These are phyloP conservation scores for Eumeta japonica DNA, from an alignment of 1,140 invertebrate genomes.

Conservation along the genomic window DNA sequence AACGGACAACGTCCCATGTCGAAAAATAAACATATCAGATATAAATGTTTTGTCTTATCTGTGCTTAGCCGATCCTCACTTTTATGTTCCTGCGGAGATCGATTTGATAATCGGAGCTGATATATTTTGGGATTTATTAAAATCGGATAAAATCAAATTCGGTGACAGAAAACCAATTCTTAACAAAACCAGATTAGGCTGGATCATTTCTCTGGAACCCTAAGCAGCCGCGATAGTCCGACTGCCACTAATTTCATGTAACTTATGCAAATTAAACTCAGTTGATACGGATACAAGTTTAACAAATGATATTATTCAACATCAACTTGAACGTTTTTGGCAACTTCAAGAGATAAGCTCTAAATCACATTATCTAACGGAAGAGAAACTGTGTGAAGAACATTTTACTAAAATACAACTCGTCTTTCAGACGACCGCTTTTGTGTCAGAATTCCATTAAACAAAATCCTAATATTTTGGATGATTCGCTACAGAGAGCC, in stretches of 20 bases:
- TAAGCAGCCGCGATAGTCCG: too few species aligned
- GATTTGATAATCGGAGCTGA: slow-evolving; percentile 18
- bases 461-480: slow-evolving; percentile 6
- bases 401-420: slow-evolving; percentile 13
- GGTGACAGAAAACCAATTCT: slow-evolving; percentile 12
- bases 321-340: slow-evolving; percentile 4
- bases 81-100: slow-evolving; percentile 8
- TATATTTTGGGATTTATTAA: slow-evolving; percentile 17
- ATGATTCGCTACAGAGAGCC: slow-evolving; percentile 12
- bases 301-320: slow-evolving; percentile 11
- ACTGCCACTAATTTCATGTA: too few species aligned
- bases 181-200: slow-evolving; percentile 11
- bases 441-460: slow-evolving; percentile 14
- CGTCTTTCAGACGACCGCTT: slow-evolving; percentile 12
- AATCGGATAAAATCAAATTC: slow-evolving; percentile 10
- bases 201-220: slow-evolving; percentile 14
- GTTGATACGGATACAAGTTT: neutral
- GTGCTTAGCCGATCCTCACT: slow-evolving; percentile 14
- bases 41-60: slow-evolving; percentile 9
- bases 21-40: slow-evolving; percentile 6
- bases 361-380: neutral
- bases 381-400: slow-evolving; percentile 9
- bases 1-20: slow-evolving; percentile 7
- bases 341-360: slow-evolving; percentile 2
- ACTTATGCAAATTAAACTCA: neutral